Percentiles rank a stretch among this genome's conserved stretches.
These are phyloP conservation scores for Tipula lateralis DNA, from an alignment of 2,888 invertebrate species.

Conservation along the genomic window DNA sequence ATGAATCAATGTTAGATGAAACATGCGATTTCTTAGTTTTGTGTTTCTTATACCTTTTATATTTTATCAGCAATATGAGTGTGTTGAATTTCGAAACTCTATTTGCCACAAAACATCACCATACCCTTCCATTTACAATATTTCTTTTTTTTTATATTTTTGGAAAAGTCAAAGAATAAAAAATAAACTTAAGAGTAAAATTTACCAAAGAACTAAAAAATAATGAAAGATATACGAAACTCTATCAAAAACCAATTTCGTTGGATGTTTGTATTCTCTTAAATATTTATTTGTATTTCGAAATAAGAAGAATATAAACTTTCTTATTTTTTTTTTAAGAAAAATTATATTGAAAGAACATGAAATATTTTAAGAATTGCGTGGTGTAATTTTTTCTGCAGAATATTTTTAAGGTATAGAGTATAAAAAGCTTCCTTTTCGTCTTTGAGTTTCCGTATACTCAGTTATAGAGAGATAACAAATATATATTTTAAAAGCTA, in stretches of 20 bases:
- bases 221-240: not conserved
- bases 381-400: not conserved
- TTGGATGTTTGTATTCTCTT: not conserved
- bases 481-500: not conserved
- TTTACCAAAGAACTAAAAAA: not conserved
- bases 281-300: not conserved
- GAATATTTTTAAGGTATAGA: not conserved
- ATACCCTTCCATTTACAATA: not conserved
- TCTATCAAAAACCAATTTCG: not conserved
- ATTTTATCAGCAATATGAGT: not conserved
- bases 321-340: not conserved
- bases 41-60: not conserved
- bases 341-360: not conserved
- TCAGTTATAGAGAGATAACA: not conserved
- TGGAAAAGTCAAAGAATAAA: not conserved
- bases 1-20: not conserved
- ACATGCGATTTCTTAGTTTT: not conserved
- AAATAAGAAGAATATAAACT: not conserved
- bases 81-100: not conserved
- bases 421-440: not conserved
- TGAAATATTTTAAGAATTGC: not conserved
- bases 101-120: not conserved
- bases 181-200: not conserved
- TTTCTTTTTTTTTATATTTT: not conserved
- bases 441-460: not conserved